Percentiles rank a stretch among this genome's conserved stretches.
Conservation (phyloP, 2,888 invertebrate species). For the Eristalinus sepulchralis region DNA sequence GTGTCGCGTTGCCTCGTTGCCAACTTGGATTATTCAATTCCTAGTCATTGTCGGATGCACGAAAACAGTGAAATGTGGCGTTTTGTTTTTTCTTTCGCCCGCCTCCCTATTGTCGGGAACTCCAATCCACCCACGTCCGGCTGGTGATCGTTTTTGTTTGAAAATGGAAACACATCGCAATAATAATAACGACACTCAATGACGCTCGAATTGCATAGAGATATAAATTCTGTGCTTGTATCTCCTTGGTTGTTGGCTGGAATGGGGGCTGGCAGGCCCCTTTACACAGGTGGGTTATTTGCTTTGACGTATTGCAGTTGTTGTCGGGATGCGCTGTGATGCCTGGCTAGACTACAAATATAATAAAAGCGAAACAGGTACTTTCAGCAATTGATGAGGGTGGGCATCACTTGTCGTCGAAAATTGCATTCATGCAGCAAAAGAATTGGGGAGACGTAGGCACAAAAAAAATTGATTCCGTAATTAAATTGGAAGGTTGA, state of each 20-base stretch:
- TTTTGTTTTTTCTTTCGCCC: slow-evolving; percentile 12
- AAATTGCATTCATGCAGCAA: slow-evolving; percentile 52
- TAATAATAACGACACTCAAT: slow-evolving; percentile 62
- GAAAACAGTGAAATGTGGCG: not conserved
- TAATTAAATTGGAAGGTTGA: slow-evolving; percentile 36
- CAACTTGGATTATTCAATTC: slow-evolving; percentile 67
- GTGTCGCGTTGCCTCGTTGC: slow-evolving; percentile 53
- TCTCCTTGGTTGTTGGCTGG: slow-evolving; percentile 22
- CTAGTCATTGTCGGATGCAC: not conserved
- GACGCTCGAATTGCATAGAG: slow-evolving; percentile 55
- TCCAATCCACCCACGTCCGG: not conserved
- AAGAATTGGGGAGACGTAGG: not conserved
- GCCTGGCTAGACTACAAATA: slow-evolving; percentile 10
- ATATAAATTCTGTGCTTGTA: slow-evolving; percentile 38
- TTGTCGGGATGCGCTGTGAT: slow-evolving; percentile 11
- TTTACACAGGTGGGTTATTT: slow-evolving; percentile 39
- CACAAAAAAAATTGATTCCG: not conserved
- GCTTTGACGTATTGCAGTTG: slow-evolving; percentile 69
- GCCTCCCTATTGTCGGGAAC: not conserved
- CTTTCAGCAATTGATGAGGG: not conserved
- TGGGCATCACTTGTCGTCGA: not conserved
- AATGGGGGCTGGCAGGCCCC: not conserved
- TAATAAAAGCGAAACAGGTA: slow-evolving; percentile 15
- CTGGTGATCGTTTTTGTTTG: slow-evolving; percentile 6
- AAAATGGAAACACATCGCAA: slow-evolving; percentile 52